Evolutionary conservation across 2,888 invertebrate species (phyloP).

Genomic region (Epinotia bilunana): DNA sequence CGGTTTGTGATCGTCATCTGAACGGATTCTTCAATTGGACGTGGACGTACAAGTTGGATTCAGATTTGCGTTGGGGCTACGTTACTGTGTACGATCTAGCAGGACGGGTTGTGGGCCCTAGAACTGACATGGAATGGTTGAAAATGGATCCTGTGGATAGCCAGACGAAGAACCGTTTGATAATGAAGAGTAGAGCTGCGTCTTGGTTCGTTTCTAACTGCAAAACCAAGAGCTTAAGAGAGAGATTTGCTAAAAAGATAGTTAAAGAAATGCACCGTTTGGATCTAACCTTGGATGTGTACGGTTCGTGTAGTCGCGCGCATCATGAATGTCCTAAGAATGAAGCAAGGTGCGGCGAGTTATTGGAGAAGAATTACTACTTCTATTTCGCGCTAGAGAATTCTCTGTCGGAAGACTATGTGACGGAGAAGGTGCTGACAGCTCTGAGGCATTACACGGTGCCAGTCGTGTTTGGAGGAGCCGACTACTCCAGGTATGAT

Average conservation of each 20-base stretch:
- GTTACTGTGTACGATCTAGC: conserved; percentile 56
- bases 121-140: conserved; percentile 56
- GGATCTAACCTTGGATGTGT: conserved; percentile 62
- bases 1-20: conserved; percentile 53
- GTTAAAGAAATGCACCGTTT: conserved; percentile 56
- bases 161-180: conserved; percentile 23
- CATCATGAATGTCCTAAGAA: conserved; percentile 59
- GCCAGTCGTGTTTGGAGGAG: conserved; percentile 88
- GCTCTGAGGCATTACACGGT: conserved; percentile 85
- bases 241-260: conserved; percentile 57
- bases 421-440: conserved; percentile 70
- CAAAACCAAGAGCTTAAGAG: conserved; percentile 61
- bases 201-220: conserved; percentile 74
- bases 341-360: conserved; percentile 59
- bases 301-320: conserved; percentile 62
- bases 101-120: conserved; percentile 57
- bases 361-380: conserved; percentile 63
- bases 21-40: conserved; percentile 66
- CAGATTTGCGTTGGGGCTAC: conserved; percentile 63
- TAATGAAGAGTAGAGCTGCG: conserved; percentile 57
- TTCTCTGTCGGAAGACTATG: conserved; percentile 70
- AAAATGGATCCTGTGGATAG: conserved; percentile 55
- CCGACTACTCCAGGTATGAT: conserved; percentile 82
- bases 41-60: conserved; percentile 63
- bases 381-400: conserved; percentile 76